These are phyloP conservation scores for Grammomys dolichurus DNA, from an alignment of 2,113 vertebrate genomes.

Conservation along the genomic window DNA sequence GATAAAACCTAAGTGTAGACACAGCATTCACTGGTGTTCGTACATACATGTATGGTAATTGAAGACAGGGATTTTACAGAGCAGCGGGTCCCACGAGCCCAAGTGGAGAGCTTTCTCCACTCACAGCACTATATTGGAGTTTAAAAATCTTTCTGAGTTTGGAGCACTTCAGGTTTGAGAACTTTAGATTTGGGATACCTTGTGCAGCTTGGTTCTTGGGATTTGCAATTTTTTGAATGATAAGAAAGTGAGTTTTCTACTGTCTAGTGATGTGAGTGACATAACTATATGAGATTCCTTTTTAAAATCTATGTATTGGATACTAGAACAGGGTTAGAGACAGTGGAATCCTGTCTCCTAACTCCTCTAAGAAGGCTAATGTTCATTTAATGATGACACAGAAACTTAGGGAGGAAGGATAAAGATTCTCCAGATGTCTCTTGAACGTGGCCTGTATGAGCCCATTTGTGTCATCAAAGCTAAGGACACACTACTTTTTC, in stretches of 20 bases:
- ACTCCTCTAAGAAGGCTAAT: not conserved
- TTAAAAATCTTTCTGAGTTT: not conserved
- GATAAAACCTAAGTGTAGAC: not conserved
- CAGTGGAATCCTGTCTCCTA: not conserved
- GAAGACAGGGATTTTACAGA: not conserved
- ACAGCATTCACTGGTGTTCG: not conserved
- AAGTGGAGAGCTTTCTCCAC: not conserved
- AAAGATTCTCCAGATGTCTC: not conserved
- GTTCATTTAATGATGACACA: not conserved
- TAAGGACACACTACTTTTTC: not conserved
- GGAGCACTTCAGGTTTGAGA: not conserved
- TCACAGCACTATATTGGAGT: accelerated
- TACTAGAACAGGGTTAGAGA: not conserved
- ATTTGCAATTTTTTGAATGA: not conserved
- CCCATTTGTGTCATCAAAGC: not conserved
- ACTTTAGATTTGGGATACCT: not conserved
- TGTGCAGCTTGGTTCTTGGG: not conserved
- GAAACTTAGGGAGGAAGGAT: not conserved
- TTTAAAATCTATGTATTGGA: not conserved
- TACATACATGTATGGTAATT: not conserved
- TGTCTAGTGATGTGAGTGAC: not conserved
- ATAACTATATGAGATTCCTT: not conserved
- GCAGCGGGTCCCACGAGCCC: not conserved
- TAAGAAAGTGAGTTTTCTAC: constrained; percentile 13
- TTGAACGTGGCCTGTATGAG: not conserved